Conservation (phyloP, 2,797 vertebrate genomes). For the Pipistrellus kuhlii region DNA sequence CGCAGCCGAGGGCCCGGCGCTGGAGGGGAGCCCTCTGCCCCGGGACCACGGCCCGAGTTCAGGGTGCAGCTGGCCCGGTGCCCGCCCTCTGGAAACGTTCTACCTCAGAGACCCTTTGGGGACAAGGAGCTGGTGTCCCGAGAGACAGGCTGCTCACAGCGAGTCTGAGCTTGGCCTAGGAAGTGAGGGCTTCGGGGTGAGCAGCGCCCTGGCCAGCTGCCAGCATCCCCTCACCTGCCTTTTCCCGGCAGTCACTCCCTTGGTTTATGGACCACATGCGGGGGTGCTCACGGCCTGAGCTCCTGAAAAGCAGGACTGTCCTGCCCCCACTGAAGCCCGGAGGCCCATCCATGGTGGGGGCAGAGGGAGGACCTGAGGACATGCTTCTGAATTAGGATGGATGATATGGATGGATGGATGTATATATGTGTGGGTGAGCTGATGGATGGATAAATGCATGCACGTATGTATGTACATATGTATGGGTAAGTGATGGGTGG, state of each 20-base stretch:
- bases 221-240: too few species aligned
- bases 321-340: too few species aligned
- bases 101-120: not conserved
- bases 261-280: not conserved
- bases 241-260: too few species aligned
- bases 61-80: not conserved
- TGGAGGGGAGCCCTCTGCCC: not conserved
- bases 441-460: not conserved
- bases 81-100: not conserved
- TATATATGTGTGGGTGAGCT: rapidly evolving
- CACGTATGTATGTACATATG: too few species aligned
- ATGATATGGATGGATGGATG: not conserved
- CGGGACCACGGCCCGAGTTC: not conserved
- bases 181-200: not conserved
- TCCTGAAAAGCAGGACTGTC: not conserved
- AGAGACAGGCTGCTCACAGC: not conserved
- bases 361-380: not conserved
- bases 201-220: not conserved
- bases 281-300: not conserved
- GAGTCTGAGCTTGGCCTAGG: not conserved
- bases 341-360: not conserved
- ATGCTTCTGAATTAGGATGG: not conserved
- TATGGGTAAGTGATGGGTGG: too few species aligned
- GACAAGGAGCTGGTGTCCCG: not conserved
- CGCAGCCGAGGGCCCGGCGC: not conserved